A percentile compares a stretch with the other conserved stretches of the same genome.
phyloP scores from a whole-genome alignment of 2,888 invertebrate species.

The Drosophila incognita region DNA sequence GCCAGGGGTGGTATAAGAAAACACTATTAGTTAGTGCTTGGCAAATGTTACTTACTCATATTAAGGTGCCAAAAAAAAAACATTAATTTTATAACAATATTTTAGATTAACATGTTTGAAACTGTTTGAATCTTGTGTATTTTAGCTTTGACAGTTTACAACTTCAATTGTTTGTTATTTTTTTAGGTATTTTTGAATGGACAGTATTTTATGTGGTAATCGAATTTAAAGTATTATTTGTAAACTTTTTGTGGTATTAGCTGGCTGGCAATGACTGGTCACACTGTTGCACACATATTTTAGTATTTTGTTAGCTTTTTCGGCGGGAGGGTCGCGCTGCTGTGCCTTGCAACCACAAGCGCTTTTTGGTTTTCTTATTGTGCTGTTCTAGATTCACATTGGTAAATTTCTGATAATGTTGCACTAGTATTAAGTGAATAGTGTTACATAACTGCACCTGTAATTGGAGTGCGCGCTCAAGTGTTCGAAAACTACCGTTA shows the following conservation, averaged over 20 bases:
- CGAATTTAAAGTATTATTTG: neutral
- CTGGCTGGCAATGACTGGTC: conserved; percentile 12
- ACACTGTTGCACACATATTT: conserved; percentile 12
- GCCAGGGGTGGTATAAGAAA: neutral
- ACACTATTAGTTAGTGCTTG: neutral
- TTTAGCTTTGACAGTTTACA: neutral
- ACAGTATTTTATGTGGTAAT: neutral
- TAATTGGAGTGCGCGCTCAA: neutral
- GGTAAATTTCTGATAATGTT: conserved; percentile 7
- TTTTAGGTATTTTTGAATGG: neutral
- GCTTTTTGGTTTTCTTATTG: conserved; percentile 27
- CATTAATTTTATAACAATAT: conserved; percentile 7
- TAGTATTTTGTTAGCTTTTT: conserved; percentile 48
- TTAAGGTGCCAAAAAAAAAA: conserved; percentile 29
- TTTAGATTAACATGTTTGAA: conserved; percentile 6
- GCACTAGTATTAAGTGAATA: neutral
- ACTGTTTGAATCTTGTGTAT: neutral
- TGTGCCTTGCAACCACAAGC: conserved; percentile 8
- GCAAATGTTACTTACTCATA: conserved; percentile 44
- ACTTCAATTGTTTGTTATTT: neutral
- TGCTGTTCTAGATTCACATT: conserved; percentile 23
- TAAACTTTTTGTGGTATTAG: conserved; percentile 21
- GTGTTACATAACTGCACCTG: conserved; percentile 1
- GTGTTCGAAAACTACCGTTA: conserved; percentile 16
- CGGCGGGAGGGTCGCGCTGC: neutral